These are phyloP conservation scores for Lamprologus tigripictilis DNA, from an alignment of 2,113 vertebrate genomes.

Conservation along the genomic window DNA sequence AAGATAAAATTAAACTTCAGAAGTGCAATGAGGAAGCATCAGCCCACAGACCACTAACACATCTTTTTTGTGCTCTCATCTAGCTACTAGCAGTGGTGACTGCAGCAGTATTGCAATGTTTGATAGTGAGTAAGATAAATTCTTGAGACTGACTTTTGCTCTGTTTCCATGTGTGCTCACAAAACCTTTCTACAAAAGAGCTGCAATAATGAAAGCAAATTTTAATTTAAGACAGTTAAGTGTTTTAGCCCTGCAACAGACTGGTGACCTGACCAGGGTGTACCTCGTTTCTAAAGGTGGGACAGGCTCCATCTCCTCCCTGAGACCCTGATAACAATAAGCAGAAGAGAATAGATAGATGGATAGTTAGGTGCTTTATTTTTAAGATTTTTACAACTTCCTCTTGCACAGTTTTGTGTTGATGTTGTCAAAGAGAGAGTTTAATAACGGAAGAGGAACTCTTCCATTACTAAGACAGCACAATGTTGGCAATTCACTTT, in stretches of 20 bases:
- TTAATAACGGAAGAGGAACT: background rate
- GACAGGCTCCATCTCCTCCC: background rate
- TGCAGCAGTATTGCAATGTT: background rate
- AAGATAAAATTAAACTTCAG: background rate
- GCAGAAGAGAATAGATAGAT: background rate
- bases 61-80: background rate
- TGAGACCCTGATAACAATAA: background rate
- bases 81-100: background rate
- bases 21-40: background rate
- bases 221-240: background rate
- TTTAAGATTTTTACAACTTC: background rate
- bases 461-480: background rate
- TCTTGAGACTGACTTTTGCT: background rate
- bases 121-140: background rate
- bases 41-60: background rate
- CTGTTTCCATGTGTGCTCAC: background rate
- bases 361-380: background rate
- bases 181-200: background rate
- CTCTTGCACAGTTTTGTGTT: background rate
- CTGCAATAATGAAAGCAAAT: background rate
- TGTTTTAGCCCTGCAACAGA: background rate
- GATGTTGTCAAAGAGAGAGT: background rate
- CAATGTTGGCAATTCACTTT: background rate
- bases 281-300: background rate
- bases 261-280: background rate